Percentiles rank a stretch among this genome's conserved stretches.
Evolutionary conservation across 2,113 vertebrate species (phyloP).

Genomic region (Loxodonta africana): DNA sequence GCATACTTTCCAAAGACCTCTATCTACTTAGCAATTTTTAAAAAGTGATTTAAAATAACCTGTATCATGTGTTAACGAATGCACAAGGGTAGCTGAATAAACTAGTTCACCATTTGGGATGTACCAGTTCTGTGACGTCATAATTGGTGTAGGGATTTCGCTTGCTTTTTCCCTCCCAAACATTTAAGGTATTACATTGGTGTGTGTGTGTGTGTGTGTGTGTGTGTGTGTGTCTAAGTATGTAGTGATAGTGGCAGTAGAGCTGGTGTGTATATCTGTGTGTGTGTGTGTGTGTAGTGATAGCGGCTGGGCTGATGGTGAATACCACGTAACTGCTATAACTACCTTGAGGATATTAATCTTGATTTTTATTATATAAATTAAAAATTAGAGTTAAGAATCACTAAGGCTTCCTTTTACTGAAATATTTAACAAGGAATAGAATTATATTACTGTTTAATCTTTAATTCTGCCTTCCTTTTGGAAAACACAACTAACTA

Average conservation of each 20-base stretch:
- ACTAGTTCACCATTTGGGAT: neutral
- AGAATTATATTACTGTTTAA: neutral
- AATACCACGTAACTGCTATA: neutral
- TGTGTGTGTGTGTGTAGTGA: neutral
- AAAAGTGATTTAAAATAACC: neutral
- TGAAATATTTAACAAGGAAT: slow-evolving; percentile 58
- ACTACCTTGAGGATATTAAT: neutral
- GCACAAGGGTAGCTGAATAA: neutral
- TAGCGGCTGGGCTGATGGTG: neutral
- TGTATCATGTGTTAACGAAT: neutral
- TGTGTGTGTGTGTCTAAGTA: no score
- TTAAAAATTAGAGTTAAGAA: slow-evolving; percentile 43
- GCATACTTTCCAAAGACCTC: neutral
- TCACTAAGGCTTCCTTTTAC: slow-evolving; percentile 9
- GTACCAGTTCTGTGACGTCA: neutral
- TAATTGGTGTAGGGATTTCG: neutral
- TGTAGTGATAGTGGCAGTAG: no score
- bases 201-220: neutral
- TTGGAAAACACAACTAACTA: neutral
- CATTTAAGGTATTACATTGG: neutral
- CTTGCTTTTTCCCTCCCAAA: slow-evolving; percentile 26
- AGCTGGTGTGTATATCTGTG: neutral
- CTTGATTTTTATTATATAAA: slow-evolving; percentile 10
- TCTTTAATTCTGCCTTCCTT: slow-evolving; percentile 48
- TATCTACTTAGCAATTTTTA: neutral